A percentile compares a stretch with the other conserved stretches of the same genome.
Conservation (phyloP, 2,113 vertebrate species). For the Malurus alboscapulatus region DNA sequence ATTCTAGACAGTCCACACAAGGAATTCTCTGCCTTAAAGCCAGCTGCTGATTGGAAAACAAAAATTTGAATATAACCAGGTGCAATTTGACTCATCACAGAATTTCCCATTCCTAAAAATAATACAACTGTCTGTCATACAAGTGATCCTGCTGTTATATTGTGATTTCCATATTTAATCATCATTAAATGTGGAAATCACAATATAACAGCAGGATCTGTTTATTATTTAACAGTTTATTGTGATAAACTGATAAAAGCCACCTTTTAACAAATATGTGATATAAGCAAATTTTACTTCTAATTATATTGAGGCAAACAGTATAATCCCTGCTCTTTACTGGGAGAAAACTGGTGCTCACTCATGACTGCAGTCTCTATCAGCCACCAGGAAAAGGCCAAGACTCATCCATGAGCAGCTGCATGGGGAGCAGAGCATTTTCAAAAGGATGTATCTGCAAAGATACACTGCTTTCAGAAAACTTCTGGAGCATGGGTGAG, state of each 20-base stretch:
- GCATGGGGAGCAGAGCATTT: neutral
- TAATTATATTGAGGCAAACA: neutral
- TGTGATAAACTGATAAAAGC: neutral
- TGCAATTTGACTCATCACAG: neutral
- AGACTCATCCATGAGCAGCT: neutral
- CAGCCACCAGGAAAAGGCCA: neutral
- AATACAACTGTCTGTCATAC: neutral
- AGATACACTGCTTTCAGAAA: neutral
- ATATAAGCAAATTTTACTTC: neutral
- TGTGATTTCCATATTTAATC: neutral
- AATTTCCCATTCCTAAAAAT: neutral
- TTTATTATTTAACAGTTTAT: too few species aligned
- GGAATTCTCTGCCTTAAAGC: neutral
- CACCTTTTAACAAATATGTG: neutral
- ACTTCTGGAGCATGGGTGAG: rapidly evolving
- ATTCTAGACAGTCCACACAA: neutral
- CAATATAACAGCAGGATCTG: too few species aligned
- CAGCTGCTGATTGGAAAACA: neutral
- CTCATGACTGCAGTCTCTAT: neutral
- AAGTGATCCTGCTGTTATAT: neutral
- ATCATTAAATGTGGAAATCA: neutral
- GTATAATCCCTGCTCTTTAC: neutral
- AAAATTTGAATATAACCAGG: neutral
- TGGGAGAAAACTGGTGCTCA: neutral
- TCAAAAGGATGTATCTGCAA: neutral